Evolutionary conservation across 2,888 invertebrate genomes (phyloP), one percentile per base, ranked within the genome.

Genomic region (Gerris lacustris): DNA sequence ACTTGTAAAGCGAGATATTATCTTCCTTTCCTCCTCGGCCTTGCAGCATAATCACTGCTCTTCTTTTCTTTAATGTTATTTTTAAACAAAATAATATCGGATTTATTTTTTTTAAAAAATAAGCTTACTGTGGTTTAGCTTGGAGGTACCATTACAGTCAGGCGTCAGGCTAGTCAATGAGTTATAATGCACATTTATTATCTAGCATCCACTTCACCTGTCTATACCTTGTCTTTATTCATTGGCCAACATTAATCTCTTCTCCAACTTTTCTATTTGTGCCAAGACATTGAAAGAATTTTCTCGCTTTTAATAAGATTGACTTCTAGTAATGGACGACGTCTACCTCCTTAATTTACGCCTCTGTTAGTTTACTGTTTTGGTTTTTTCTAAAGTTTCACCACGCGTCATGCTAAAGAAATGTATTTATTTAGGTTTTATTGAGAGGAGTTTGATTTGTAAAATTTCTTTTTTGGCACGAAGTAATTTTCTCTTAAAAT

Each of bases 231-330:
- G 55, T 15, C 15, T 15, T 55, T 55, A 4, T 55, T 55, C 55
- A 55, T 55, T 55, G 55, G 55, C 15, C 55, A 55, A 55, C 55
- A 55, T 55, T 55, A 55, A 55, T 55, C 55, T 55, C 55, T 55
- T 15, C 15, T 55, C 55, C 9, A 55, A 11, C 55, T 55, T 15
- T 55, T 11, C 55, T 55, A 9, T 55, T 31, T 31, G 31, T 31
- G 31, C 4, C 31, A n/a, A n/a, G 31, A 31, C 31, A 31, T 31
- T 31, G 31, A 31, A 31, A 31, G 31, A 31, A 31, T 31, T 31
- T 31, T 31, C 31, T 31, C 31, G 31, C 4, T 31, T 31, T 31
- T 31, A 31, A 31, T 31, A 31, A 31, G 31, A 31, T 31, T 31
- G 31, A 31, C 31, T 31, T 31, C 1, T 31, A n/a, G n/a, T n/a